Evolutionary conservation across 2,113 vertebrate species (phyloP), one percentile per base, ranked within the genome.

Genomic region (Poeciliopsis occidentalis): DNA sequence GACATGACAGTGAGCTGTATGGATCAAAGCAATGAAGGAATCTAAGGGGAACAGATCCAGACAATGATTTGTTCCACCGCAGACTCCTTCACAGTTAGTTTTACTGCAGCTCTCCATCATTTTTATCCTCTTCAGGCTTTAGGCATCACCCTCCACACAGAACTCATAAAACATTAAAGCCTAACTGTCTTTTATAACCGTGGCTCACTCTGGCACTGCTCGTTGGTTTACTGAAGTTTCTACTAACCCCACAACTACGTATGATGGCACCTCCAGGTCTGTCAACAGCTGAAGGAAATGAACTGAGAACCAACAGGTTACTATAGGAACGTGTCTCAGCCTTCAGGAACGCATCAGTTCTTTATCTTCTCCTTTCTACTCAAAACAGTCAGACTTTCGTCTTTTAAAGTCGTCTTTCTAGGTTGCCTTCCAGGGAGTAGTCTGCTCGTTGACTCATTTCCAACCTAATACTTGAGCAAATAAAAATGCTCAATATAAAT

Each of bases 101-200:
- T 88, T 88, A 91, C 12, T 41, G 80, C 64, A 8, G 82, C 86
- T 91, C 89, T 90, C 91, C 63, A 80, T 91, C 88, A 88, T 85
- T 87, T 86, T 85, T 62, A 73, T 74, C 77, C 65, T 8, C 19
- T 70, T 85, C 73, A 71, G 69, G 77, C 70, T 85, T 34, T 54
- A 79, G 83, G 76, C 87, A 76, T 80, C 80, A 77, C 47, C 19
- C 47, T 60, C 82, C 81, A 85, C 73, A 87, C 69, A 76, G 67
- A 67, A 84, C 71, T 88, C 80, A 29, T 90, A 90, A 91, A 91
- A 90, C 80, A 89, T 82, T 60, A 91, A 92, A 86, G 86, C 74
- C 78, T 80, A 51, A 69, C 81, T 85, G 64, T 79, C 64, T 80
- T 79, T 83, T 12, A 68, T 86, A 81, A 77, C 60, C 37, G 47